Conservation (phyloP, 30 jellyfish, hydroid and myxozoan genomes). For the Hydractinia symbiolongicarpus region DNA sequence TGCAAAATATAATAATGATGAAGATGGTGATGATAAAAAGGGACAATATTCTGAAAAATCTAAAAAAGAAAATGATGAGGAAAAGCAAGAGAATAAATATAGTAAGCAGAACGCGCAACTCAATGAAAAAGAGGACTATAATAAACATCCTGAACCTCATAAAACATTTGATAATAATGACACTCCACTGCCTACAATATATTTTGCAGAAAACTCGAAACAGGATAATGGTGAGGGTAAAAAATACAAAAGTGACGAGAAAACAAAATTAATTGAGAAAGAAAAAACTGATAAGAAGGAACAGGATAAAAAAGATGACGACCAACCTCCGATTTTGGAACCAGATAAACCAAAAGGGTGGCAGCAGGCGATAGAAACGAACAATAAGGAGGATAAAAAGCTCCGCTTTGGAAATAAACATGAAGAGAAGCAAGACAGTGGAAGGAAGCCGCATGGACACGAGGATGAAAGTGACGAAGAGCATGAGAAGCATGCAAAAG, state of each 20-base stretch:
- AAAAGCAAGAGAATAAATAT: constrained; percentile 29
- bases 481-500: constrained; percentile 10
- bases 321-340: constrained; percentile 1
- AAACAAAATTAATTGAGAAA: background rate
- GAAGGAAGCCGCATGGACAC: constrained; percentile 7
- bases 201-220: background rate
- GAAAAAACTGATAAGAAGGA: constrained; percentile 24
- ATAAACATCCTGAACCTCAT: background rate
- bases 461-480: constrained; percentile 29
- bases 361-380: background rate
- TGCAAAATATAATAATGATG: background rate
- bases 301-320: constrained; percentile 7
- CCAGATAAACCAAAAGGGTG: constrained; percentile 22
- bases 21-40: constrained; percentile 22
- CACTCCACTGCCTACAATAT: too few species aligned
- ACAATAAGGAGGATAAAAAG: background rate
- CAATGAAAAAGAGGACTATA: constrained; percentile 8
- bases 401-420: background rate
- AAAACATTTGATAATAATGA: background rate
- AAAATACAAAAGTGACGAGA: constrained; percentile 4
- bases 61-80: constrained; percentile 35
- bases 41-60: constrained; percentile 17
- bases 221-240: background rate
- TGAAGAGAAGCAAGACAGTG: constrained; percentile 9
- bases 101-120: constrained; percentile 4